Evolutionary conservation across 2,113 vertebrate species (phyloP).

Genomic region (Cepphus grylle): DNA sequence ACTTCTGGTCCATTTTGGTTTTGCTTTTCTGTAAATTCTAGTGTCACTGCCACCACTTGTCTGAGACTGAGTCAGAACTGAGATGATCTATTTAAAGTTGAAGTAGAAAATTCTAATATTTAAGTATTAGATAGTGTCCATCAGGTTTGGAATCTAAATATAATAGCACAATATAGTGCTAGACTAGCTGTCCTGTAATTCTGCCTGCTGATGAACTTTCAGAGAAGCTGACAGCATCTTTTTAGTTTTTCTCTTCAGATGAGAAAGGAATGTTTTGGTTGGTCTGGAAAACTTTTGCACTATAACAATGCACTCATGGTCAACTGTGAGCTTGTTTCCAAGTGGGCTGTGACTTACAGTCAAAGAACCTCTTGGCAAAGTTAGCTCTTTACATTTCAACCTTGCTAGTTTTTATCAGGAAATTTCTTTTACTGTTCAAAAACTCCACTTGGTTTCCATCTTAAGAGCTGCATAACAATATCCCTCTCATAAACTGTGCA

Average conservation of each 20-base stretch:
- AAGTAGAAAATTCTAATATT: background rate
- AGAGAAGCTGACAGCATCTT: background rate
- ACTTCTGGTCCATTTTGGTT: background rate
- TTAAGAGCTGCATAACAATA: background rate
- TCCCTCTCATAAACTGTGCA: background rate
- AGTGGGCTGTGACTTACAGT: background rate
- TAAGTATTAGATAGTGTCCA: background rate
- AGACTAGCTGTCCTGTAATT: background rate
- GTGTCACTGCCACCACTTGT: background rate
- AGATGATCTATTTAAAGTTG: background rate
- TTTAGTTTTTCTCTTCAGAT: background rate
- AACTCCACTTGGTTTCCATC: background rate
- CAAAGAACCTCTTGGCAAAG: background rate
- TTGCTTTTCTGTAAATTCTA: background rate
- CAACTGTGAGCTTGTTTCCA: background rate
- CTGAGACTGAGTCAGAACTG: background rate
- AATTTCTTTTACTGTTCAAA: background rate
- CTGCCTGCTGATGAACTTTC: background rate
- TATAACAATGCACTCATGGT: background rate
- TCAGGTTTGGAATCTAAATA: conserved; percentile 10
- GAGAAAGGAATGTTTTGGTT: background rate
- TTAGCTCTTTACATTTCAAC: background rate
- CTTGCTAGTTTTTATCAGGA: background rate
- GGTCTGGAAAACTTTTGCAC: background rate
- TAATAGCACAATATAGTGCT: background rate